These are phyloP conservation scores for Zosterops hypoxanthus DNA, from an alignment of 2,113 vertebrate genomes.

Conservation along the genomic window DNA sequence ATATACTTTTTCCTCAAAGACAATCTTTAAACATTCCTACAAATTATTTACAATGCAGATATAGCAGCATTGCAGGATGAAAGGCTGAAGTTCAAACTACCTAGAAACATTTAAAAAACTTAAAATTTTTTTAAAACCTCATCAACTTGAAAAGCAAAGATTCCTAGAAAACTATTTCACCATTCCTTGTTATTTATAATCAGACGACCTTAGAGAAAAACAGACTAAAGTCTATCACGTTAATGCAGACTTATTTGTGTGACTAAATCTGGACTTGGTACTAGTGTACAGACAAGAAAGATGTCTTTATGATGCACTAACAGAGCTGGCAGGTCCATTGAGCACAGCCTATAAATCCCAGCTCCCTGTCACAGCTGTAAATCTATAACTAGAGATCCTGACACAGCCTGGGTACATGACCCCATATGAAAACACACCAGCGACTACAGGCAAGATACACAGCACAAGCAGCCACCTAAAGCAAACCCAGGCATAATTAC, in stretches of 20 bases:
- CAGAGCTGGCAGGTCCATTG: not conserved
- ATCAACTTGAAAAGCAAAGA: not conserved
- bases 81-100: not conserved
- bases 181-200: not conserved
- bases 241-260: not conserved
- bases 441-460: fast-evolving
- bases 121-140: too few species aligned
- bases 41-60: not conserved
- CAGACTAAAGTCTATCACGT: not conserved
- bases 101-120: not conserved
- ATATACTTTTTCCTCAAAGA: not conserved
- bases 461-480: not conserved
- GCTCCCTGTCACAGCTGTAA: not conserved
- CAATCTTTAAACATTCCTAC: not conserved
- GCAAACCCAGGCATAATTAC: not conserved
- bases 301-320: not conserved
- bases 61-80: not conserved
- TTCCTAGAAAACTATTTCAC: not conserved
- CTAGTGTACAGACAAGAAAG: not conserved
- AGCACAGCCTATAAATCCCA: not conserved
- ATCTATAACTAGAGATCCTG: not conserved
- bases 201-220: not conserved
- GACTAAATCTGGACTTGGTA: not conserved
- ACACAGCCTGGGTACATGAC: not conserved
- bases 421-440: not conserved